Base-by-base conservation (phyloP, 2,113 vertebrate genomes). In the Stictonetta naevosa region DNA sequence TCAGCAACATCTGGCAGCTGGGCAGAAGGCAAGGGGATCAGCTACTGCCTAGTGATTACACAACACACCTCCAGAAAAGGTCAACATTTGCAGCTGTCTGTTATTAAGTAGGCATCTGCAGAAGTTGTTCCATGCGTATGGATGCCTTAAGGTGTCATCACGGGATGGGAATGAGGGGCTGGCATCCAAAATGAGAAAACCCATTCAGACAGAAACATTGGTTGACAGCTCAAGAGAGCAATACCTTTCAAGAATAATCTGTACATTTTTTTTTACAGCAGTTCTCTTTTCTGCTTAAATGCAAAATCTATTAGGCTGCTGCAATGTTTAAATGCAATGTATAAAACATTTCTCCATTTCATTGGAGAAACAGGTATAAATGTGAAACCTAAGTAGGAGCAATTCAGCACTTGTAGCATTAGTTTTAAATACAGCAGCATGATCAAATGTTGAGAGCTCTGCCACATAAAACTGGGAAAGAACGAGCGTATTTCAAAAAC, bases 71-170 rank as follows among this genome's bases (percentile, higher is more conserved):
- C 93, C 91, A 36, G 96, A 87, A 87, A 98, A 98, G 79, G 98
- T 96, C 77, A 97, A 88, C 58, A 95, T 93, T 86, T 97, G 96
- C 80, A 98, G 95, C 19, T 94, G 90, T 33, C 94, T 96, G 88
- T 95, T 98, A 68, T 95, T 75, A 78, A 97, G 86, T 46, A 97
- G 66, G 83, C 92, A 97, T 64, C 75, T 71, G 80, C 90, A 97
- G 50, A 97, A 88, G 28, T 71, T 90, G 38, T 82, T 93, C 94
- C 94, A 91, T 81, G 93, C 92, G 33, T 94, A 96, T 5, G 77
- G 48, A 34, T 97, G 88, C 34, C 97, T 96, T 88, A 97, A 98
- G 81, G 95, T 88, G 44, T 92, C 11, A 14, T 95, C 96, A 83
- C 92, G 92, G 26, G 68, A 73, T 31, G 58, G 78, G 75, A 46